Percentiles rank a stretch among this genome's conserved stretches.
Evolutionary conservation across 2,113 vertebrate genomes (phyloP).

Genomic region (Ciconia stormi): DNA sequence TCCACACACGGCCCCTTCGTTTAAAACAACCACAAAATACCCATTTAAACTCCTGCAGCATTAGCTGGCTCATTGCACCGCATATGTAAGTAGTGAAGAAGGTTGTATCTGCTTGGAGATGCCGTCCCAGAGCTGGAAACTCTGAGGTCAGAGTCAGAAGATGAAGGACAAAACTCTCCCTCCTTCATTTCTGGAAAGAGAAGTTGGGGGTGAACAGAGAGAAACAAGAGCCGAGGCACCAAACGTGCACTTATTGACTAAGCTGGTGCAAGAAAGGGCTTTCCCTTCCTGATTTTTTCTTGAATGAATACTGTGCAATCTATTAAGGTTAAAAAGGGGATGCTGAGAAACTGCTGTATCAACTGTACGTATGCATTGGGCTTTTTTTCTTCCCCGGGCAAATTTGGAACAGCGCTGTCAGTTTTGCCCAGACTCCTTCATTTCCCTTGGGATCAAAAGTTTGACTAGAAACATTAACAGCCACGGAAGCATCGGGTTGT

Average conservation of each 20-base stretch:
- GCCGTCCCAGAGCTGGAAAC: neutral
- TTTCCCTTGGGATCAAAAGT: neutral
- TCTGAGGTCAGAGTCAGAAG: neutral
- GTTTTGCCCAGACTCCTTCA: neutral
- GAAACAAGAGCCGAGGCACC: neutral
- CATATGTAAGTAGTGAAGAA: neutral
- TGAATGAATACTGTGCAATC: neutral
- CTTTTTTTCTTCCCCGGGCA: neutral
- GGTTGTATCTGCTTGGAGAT: neutral
- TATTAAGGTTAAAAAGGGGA: neutral
- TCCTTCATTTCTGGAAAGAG: neutral
- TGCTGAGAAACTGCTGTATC: neutral
- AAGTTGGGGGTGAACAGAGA: neutral
- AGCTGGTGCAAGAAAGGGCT: neutral
- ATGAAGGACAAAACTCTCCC: neutral
- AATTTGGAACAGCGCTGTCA: neutral
- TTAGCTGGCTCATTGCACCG: neutral
- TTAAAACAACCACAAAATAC: neutral
- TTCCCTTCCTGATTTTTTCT: neutral
- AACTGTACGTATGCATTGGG: fast-evolving
- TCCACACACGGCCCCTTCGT: neutral
- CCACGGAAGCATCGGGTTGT: neutral
- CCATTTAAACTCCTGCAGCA: neutral
- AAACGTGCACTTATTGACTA: fast-evolving
- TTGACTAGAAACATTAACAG: neutral